Base-by-base conservation (phyloP, 1,140 invertebrate genomes). In the Drosophila kikkawai region DNA sequence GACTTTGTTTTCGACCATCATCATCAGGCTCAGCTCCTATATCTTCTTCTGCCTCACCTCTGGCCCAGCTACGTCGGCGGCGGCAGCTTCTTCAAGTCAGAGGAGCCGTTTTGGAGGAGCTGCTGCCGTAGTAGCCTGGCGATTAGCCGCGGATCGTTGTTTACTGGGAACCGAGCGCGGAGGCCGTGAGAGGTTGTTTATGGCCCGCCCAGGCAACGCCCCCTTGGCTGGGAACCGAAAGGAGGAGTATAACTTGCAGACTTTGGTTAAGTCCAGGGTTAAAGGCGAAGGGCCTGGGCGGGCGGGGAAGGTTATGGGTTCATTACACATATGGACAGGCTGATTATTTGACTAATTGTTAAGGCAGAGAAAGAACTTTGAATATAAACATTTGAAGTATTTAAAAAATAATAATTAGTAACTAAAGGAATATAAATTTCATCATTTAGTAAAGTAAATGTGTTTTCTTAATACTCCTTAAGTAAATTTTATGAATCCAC, bases 111-210 rank as follows among this genome's bases (percentile, higher is more conserved):
- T 32, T 51, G 29, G 29, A 53, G 50, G 15, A 47, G 75, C 77
- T 70, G 75, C 77, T 64, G 78, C 75, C 58, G 79, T 87, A 74
- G 82, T 73, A 77, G 82, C 80, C 67, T 53, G 78, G 60, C 84
- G 84, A 88, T 88, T 88, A 88, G 84, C 79, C 78, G 68, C 85
- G 85, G 84, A 75, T 84, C 57, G 85, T 81, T 73, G 65, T 65
- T 78, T 83, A 83, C 80, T 81, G 85, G 84, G 69, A 88, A 88
- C 85, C 87, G 60, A 48, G 59, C 41, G 59, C 48, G 64, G 74
- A 65, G 60, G 34, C 45, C 45, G 74, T 57, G 68, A 73, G 80
- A 80, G 80, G 65, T 88, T 87, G 77, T 87, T 87, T 87, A 87
- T 88, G 83, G 55, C 63, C 80, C 80, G 70, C 77, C 84, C 77